phyloP scores from a whole-genome alignment of 2,888 invertebrate genomes.

The Metellina segmentata region DNA sequence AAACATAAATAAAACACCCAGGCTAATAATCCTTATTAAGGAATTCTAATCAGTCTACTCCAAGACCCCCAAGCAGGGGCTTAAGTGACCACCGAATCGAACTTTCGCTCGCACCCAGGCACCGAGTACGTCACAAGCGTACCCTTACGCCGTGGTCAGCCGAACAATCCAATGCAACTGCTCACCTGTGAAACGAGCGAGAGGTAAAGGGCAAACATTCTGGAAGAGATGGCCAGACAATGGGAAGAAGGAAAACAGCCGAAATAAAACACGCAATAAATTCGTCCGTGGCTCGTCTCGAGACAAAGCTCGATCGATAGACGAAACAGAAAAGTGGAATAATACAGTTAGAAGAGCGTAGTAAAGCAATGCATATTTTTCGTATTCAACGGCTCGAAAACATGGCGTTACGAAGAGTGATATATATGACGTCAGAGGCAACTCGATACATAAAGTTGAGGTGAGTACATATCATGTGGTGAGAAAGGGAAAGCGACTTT shows the following conservation, averaged over 20 bases:
- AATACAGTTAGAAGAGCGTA: not conserved
- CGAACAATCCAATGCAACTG: not conserved
- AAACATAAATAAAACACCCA: no score
- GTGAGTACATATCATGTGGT: not conserved
- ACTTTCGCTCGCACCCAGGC: not conserved
- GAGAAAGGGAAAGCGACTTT: not conserved
- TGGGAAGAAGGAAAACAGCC: not conserved
- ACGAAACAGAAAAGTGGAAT: not conserved
- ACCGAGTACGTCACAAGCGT: not conserved
- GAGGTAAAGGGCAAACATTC: not conserved
- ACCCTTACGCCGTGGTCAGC: not conserved
- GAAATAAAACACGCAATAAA: not conserved
- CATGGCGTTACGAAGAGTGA: not conserved
- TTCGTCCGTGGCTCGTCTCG: not conserved
- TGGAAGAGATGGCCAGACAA: constrained; percentile 1
- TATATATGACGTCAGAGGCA: not conserved
- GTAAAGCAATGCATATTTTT: not conserved
- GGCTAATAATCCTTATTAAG: no score
- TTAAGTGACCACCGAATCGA: no score
- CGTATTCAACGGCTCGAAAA: not conserved
- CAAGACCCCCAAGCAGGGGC: no score
- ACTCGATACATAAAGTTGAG: not conserved
- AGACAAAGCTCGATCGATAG: not conserved
- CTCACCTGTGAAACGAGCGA: not conserved
- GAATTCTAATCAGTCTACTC: no score